These are phyloP conservation scores for Coelogynopora nodosa DNA, from an alignment of 2,888 invertebrate species.

Conservation along the genomic window DNA sequence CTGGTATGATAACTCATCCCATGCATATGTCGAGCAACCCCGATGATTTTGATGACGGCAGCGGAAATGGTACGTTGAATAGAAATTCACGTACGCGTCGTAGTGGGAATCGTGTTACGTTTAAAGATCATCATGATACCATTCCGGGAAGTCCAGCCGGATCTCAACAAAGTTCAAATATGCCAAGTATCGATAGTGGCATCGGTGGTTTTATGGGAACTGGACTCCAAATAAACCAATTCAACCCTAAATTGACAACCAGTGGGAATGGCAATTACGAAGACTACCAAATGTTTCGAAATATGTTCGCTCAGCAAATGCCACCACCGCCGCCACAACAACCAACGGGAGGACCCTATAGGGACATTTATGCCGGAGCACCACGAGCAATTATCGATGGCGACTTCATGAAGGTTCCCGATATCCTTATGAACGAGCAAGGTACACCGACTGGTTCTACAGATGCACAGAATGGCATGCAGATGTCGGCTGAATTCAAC, in stretches of 20 bases:
- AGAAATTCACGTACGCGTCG: background rate
- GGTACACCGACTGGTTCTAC: background rate
- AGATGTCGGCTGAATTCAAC: background rate
- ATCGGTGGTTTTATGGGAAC: background rate
- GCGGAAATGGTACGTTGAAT: background rate
- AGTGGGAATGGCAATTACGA: constrained; percentile 35
- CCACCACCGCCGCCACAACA: background rate
- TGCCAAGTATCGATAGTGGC: constrained; percentile 18
- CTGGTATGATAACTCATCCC: background rate
- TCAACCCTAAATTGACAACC: background rate
- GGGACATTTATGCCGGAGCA: background rate
- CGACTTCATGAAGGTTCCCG: constrained; percentile 1
- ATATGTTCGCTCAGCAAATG: constrained; percentile 30
- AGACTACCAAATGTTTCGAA: constrained; percentile 39
- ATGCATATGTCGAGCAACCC: background rate
- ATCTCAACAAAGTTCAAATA: background rate
- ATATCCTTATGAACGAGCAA: constrained; percentile 9
- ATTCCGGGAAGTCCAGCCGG: constrained; percentile 33
- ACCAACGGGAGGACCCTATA: background rate
- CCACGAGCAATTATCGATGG: constrained; percentile 10
- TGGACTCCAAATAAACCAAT: background rate
- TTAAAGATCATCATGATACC: constrained; percentile 18
- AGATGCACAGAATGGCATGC: background rate
- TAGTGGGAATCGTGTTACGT: constrained; percentile 34
- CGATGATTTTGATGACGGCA: background rate